phyloP scores from a whole-genome alignment of 2,797 vertebrate species.

The Phoxinus dragarum region DNA sequence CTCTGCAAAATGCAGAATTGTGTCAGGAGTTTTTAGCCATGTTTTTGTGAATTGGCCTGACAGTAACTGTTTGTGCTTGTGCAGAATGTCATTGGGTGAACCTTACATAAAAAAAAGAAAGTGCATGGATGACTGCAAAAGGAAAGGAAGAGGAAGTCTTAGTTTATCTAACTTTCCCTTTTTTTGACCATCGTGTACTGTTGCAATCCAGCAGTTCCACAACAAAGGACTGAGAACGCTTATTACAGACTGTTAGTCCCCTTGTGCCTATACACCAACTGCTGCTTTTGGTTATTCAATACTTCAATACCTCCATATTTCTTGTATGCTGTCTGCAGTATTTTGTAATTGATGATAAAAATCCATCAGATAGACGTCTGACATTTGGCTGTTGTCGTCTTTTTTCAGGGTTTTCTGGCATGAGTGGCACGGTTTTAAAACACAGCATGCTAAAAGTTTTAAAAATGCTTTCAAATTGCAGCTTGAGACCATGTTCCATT shows the following conservation, averaged over 20 bases:
- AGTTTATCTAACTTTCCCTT: conserved; percentile 18
- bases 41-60: conserved; percentile 17
- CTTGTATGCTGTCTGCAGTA: background rate
- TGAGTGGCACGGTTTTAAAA: background rate
- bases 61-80: conserved; percentile 7
- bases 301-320: background rate
- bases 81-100: background rate
- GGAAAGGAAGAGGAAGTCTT: conserved; percentile 23
- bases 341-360: background rate
- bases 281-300: background rate
- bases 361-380: background rate
- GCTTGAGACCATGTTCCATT: background rate
- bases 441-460: background rate
- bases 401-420: background rate
- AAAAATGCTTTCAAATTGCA: background rate
- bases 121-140: conserved; percentile 15
- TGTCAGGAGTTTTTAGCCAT: background rate
- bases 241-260: background rate
- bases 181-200: conserved; percentile 8
- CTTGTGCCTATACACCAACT: background rate
- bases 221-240: background rate
- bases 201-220: conserved; percentile 24
- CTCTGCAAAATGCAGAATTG: background rate
- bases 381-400: background rate
- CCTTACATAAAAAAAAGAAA: background rate